Base-by-base conservation (phyloP, 1,140 invertebrate genomes). In the Drosophila suzukii region DNA sequence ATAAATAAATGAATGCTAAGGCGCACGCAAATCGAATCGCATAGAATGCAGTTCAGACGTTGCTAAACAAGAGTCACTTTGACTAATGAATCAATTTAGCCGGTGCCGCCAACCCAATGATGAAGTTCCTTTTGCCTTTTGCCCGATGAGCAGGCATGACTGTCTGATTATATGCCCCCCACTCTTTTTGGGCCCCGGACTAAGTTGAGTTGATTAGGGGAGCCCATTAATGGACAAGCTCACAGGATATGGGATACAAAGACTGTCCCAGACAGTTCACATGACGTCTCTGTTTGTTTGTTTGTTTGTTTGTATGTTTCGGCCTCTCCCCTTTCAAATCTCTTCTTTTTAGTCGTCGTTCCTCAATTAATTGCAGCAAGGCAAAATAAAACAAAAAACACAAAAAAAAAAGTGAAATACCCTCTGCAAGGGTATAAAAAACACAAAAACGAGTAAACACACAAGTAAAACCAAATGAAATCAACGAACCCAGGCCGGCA, bases 81-180 rank as follows among this genome's bases (percentile, higher is more conserved):
- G 84, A 89, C 84, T 89, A 89, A 89, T 89, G 84, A 89, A 89
- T 90, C 84, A 89, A 89, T 89, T 89, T 89, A 20, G 84, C 80
- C 80, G 61, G 83, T 54, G 24, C 53, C 60, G 46, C 36, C 72
- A 73, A 77, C 32, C 62, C 67, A 72, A 88, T 73, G 71, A 79
- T 81, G 75, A 80, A 70, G 79, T 79, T 82, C 65, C 44, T 66
- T 68, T 46, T 65, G 70, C 65, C 44, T 66, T 68, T 46, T 65
- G 70, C 74, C 36, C 54, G 59, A 49, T 54, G 59, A 47, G 41
- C 67, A 44, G 56, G 77, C 81, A 73, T 59, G 76, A 77, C 62
- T 77, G 75, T 62, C 70, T 49, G 65, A 71, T 58, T 72, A 36
- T 30, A 10, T 50, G 32, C 20, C 51, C 46, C 41, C 20, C 6